Evolutionary conservation across 2,888 invertebrate species (phyloP), one percentile per base, ranked within the genome.

Genomic region (Cantharis nigra): DNA sequence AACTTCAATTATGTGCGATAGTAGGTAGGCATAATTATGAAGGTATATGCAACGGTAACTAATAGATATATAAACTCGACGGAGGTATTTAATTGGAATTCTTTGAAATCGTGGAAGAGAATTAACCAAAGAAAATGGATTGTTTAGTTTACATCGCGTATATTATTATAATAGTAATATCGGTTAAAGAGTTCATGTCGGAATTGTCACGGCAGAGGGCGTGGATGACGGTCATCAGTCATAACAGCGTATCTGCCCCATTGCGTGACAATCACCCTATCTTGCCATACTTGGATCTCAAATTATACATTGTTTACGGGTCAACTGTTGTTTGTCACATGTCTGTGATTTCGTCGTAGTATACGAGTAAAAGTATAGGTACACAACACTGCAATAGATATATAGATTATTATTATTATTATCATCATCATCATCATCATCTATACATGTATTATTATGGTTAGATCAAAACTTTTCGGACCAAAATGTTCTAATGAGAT

Each of bases 211-310:
- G 86, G 83, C 85, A 87, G 84, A 86, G 86, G 87, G 87, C 87
- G 87, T 87, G 87, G 87, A 86, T 84, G 84, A 81, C 85, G 87
- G 86, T 87, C 87, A 88, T 88, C 87, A 87, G 87, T 88, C 87
- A 88, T 87, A 87, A 87, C 84, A 82, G 81, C 81, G 80, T 84
- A 84, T 85, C 83, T 84, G 81, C 80, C 81, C 79, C 82, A 76
- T 86, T 82, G 86, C 87, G 86, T 87, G 86, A 83, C 83, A 75
- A 78, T 75, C 72, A 69, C 77, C 74, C 86, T 86, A 85, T 85
- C 85, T 86, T 82, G 84, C 81, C 84, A 69, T 76, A 71, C 69
- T 78, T 69, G 79, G 78, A 79, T 77, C 80, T 81, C 81, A 85
- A 86, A 86, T 86, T 87, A 86, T 86, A 85, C 84, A 84, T 84